A percentile compares a stretch with the other conserved stretches of the same genome.
These are phyloP conservation scores for Drosophila asahinai DNA, from an alignment of 1,140 invertebrate species.

Conservation along the genomic window DNA sequence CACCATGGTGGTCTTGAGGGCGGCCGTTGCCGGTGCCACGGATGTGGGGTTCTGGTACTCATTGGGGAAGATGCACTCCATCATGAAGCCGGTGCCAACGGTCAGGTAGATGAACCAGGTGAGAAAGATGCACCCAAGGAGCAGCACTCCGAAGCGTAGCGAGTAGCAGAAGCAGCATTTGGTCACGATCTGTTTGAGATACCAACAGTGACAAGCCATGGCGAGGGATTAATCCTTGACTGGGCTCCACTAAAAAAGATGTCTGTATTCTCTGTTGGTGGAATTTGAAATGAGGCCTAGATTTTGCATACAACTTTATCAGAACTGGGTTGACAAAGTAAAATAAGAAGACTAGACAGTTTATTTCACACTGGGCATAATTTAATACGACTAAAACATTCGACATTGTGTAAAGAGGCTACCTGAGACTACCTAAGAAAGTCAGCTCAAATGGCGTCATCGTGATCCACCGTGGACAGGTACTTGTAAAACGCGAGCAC, in stretches of 20 bases:
- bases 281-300: background rate
- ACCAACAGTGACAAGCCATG: constrained; percentile 67
- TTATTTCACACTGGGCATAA: background rate
- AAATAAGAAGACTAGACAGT: background rate
- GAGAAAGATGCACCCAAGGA: constrained; percentile 64
- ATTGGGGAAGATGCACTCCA: constrained; percentile 68
- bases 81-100: constrained; percentile 64
- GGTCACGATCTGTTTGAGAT: constrained; percentile 34
- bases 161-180: constrained; percentile 57
- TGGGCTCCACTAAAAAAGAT: background rate
- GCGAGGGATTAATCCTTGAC: background rate
- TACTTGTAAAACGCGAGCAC: constrained; percentile 21
- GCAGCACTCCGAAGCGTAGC: constrained; percentile 44
- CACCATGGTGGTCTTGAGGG: constrained; percentile 70
- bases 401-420: background rate
- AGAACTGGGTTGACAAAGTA: background rate
- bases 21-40: constrained; percentile 28
- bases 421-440: too few relatives aligned
- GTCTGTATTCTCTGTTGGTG: background rate
- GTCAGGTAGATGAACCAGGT: constrained; percentile 65
- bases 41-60: constrained; percentile 33
- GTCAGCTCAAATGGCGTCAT: background rate
- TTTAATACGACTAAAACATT: background rate
- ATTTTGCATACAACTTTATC: too few relatives aligned
- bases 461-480: background rate